A percentile compares a stretch with the other conserved stretches of the same genome.
phyloP scores from a whole-genome alignment of 2,797 vertebrate genomes.

The Lepus oiostolus region DNA sequence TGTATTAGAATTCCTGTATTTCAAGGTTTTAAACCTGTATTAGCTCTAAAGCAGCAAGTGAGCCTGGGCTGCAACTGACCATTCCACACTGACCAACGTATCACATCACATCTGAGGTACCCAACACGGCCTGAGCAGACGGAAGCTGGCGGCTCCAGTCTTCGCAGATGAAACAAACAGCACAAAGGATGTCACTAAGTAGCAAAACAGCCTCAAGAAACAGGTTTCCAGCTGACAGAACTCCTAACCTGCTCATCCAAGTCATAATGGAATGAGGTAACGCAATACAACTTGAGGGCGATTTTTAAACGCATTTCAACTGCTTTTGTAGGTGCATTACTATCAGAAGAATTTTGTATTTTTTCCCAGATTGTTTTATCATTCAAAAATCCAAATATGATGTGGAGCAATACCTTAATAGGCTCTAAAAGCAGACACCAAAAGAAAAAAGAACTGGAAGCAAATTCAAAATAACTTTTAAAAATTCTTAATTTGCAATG shows the following conservation, averaged over 20 bases:
- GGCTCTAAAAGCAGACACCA: neutral
- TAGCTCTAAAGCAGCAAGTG: neutral
- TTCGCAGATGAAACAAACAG: neutral
- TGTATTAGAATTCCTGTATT: neutral
- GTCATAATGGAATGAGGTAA: neutral
- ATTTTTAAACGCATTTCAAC: neutral
- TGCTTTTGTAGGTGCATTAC: neutral
- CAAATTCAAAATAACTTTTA: neutral
- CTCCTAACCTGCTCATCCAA: neutral
- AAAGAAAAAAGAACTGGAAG: neutral
- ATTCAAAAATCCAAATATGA: neutral
- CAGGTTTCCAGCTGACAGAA: neutral
- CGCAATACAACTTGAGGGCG: neutral
- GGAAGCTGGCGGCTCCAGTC: neutral
- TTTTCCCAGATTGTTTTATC: neutral
- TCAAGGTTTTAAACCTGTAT: neutral
- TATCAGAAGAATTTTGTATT: neutral
- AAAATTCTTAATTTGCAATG: neutral
- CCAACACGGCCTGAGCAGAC: neutral
- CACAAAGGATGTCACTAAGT: neutral
- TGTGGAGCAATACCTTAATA: neutral
- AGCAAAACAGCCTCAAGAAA: neutral
- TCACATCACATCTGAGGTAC: neutral
- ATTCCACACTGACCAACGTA: too few relatives aligned
- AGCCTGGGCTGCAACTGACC: neutral